Conservation (phyloP, 2,113 vertebrate species). For the Neomonachus schauinslandi region DNA sequence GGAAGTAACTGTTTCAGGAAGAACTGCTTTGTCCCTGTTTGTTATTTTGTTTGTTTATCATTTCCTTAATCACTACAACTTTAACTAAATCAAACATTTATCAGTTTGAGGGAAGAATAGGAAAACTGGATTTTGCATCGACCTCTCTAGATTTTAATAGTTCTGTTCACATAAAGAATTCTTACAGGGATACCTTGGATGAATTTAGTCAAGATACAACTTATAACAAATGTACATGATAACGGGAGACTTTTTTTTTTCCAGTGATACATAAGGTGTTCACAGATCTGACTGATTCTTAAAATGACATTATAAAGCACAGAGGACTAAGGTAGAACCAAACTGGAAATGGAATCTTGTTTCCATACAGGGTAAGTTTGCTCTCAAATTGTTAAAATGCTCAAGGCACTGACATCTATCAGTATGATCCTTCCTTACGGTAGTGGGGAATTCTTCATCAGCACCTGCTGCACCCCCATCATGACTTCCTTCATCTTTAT, state of each 20-base stretch:
- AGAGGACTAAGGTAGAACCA: not conserved
- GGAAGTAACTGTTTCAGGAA: not conserved
- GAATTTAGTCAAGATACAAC: no score
- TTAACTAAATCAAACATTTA: not conserved
- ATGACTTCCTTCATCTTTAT: not conserved
- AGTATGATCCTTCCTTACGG: accelerated
- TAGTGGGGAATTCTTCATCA: accelerated
- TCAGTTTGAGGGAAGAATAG: not conserved
- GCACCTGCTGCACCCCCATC: accelerated
- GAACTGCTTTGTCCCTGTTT: not conserved
- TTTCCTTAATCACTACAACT: not conserved
- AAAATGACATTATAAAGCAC: no score
- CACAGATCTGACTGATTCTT: no score
- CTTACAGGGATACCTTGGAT: no score
- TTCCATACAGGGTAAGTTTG: not conserved
- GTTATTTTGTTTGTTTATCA: not conserved
- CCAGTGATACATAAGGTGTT: accelerated
- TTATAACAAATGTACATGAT: accelerated
- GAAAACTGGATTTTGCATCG: not conserved
- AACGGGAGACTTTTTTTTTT: not conserved
- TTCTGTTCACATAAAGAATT: not conserved
- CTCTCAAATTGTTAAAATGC: not conserved
- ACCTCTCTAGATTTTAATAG: not conserved
- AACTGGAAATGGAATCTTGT: no score
- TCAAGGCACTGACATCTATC: not conserved